Base-by-base conservation (phyloP, 2,113 vertebrate species). In the Oncorhynchus kisutch region DNA sequence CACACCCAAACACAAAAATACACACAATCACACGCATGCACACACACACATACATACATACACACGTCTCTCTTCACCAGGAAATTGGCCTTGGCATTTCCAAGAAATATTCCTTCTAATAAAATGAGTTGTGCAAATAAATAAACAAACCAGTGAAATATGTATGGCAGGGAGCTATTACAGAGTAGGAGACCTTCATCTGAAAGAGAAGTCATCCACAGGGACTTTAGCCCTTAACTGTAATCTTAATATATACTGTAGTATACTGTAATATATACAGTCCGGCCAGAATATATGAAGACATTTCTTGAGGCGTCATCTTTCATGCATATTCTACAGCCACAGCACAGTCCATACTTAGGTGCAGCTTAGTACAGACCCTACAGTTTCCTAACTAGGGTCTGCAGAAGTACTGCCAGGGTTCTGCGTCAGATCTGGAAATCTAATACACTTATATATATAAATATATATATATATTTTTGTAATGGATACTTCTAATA, bases 71-170 rank as follows among this genome's bases (percentile, higher is more conserved):
- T 82, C 74, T 62, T 75, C 76, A 78, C 78, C 84, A 88, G 85
- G 86, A 92, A 91, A 92, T 93, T 88, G 91, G 89, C 82, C 81
- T 84, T 88, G 91, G 87, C 90, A 91, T 92, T 88, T 90, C 85
- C 81, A 79, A 87, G 87, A 84, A 86, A 88, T 88, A 88, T 91
- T 86, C 88, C 83, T 87, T 82, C 87, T 82, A 90, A 16, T 90
- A 89, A 86, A 91, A 88, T 66, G 73, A 82, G 82, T 84, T 18
- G 24, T 80, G 78, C 84, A 91, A 89, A 92, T 89, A 86, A 84
- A 90, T 86, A 90, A 88, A 92, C 88, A 91, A 90, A 90, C 76
- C 65, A 80, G 85, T 86, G 84, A 92, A 90, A 88, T 91, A 91
- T 90, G 90, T 81, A 89, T 82, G 84, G 0, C 81, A 85, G 75